These are phyloP conservation scores for Echiichthys vipera DNA, from an alignment of 2,797 vertebrate species.

Conservation along the genomic window DNA sequence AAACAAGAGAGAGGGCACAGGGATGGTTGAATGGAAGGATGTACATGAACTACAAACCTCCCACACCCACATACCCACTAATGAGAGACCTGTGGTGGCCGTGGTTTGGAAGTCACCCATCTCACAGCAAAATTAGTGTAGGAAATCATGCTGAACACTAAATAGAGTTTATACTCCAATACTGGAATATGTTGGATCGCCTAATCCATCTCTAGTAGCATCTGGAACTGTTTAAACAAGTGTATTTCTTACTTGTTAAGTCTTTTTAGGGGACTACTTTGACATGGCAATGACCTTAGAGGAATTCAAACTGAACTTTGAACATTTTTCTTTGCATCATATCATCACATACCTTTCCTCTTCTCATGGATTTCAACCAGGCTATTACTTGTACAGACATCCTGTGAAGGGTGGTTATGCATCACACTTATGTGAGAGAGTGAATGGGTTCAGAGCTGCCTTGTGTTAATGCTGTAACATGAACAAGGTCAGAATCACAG, in stretches of 20 bases:
- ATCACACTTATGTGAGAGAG: constrained; percentile 58
- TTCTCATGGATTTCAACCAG: constrained; percentile 33
- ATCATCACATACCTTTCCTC: constrained; percentile 39
- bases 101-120: constrained; percentile 68
- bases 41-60: constrained; percentile 57
- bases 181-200: constrained; percentile 64
- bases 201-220: constrained; percentile 74
- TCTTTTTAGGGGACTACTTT: constrained; percentile 57
- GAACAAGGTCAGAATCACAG: constrained; percentile 61
- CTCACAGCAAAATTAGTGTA: constrained; percentile 67
- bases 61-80: constrained; percentile 69
- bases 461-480: constrained; percentile 56
- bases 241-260: constrained; percentile 67
- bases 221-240: constrained; percentile 78
- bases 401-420: constrained; percentile 35
- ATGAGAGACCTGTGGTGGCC: constrained; percentile 69
- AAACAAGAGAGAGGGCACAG: constrained; percentile 59
- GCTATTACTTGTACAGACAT: constrained; percentile 10
- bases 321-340: constrained; percentile 46
- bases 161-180: constrained; percentile 65
- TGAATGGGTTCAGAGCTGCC: constrained; percentile 62
- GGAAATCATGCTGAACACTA: constrained; percentile 70
- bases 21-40: constrained; percentile 53
- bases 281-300: constrained; percentile 62
- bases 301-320: constrained; percentile 60